Base-by-base conservation (phyloP, 2,888 invertebrate species). In the Drosophila acutilabella region DNA sequence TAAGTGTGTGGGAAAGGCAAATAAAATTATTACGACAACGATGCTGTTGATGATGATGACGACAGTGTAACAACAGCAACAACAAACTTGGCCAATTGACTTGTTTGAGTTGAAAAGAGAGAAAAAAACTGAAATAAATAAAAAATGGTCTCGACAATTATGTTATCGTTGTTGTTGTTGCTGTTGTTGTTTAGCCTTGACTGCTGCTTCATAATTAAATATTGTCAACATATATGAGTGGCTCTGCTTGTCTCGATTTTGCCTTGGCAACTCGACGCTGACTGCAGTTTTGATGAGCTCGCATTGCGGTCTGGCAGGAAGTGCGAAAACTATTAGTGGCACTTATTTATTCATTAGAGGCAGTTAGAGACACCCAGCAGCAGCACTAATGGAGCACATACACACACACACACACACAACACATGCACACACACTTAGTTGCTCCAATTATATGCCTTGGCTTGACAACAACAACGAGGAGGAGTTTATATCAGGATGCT, bases 311-410 rank as follows among this genome's bases (percentile, higher is more conserved):
- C 45, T 45, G 38, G 80, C 89, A 89, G 89, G 89, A 89, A 89
- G 89, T 90, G 86, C 84, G 88, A 80, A 83, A 87, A 90, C 91
- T 91, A 91, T 91, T 91, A 91, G 91, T 79, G 82, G 86, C 90
- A 86, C 89, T 91, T 91, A 91, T 90, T 88, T 90, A 89, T 90
- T 91, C 91, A 90, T 91, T 90, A 89, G 82, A 89, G 81, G 78
- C 83, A 80, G 81, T 87, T 82, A 85, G 78, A 78, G 86, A 84
- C 88, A 78, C 87, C 83, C 79, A 78, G 64, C 73, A 60, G 52
- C 56, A 64, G 40, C 59, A 73, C 67, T 78, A 65, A 70, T 71
- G 66, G 53, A 30, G 54, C 67, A 68, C 64, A 64, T n/a, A n/a
- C 64, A 68, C 42, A 58, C 67, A 64, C 60, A 56, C 42, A 57